Conservation (phyloP, 2,113 vertebrate genomes). For the Gopherus evgoodei region DNA sequence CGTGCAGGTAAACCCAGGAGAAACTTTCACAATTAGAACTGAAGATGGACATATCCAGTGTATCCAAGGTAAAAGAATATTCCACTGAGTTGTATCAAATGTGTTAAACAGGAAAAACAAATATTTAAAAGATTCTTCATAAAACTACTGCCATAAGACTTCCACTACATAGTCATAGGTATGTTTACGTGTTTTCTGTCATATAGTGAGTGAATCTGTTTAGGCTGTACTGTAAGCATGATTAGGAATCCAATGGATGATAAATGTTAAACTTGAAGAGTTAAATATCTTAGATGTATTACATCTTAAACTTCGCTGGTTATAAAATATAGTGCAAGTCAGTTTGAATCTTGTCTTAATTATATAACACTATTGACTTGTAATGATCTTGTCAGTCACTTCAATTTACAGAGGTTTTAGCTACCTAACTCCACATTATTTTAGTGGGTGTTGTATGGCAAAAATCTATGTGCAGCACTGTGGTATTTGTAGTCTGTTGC, state of each 20-base stretch:
- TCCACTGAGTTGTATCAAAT: not conserved
- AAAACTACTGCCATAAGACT: not conserved
- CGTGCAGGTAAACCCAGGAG: slow-evolving; percentile 88
- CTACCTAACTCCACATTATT: not conserved
- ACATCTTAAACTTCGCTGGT: not conserved
- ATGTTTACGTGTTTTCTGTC: not conserved
- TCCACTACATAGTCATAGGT: not conserved
- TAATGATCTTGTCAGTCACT: not conserved
- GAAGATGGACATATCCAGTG: slow-evolving; percentile 85
- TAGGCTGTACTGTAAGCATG: not conserved
- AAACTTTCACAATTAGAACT: slow-evolving; percentile 86
- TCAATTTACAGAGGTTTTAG: not conserved
- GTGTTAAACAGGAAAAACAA: not conserved
- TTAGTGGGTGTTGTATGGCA: rapidly evolving
- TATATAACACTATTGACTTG: not conserved
- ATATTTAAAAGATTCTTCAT: not conserved
- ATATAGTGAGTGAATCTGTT: not conserved
- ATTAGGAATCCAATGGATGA: not conserved
- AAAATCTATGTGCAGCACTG: not conserved
- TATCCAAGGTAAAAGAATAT: slow-evolving; percentile 81
- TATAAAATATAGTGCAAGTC: not conserved
- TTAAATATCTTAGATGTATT: not conserved
- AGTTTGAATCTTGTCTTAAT: not conserved
- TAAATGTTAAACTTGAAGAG: not conserved
- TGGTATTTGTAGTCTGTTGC: not conserved